Base-by-base conservation (phyloP, 2,888 invertebrate species). In the Eilema griseolum region DNA sequence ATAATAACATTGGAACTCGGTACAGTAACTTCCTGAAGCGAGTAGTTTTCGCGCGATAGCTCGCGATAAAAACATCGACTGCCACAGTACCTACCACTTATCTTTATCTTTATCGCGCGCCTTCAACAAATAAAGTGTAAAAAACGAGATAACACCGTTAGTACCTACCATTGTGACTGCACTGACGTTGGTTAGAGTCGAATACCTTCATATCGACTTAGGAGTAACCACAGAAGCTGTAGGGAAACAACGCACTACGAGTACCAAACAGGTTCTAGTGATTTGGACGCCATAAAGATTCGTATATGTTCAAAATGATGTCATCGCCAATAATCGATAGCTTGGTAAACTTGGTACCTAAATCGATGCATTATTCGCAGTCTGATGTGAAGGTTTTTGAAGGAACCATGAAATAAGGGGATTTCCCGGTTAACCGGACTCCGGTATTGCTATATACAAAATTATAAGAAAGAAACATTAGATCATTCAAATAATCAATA, bases 81-180 rank as follows among this genome's bases (percentile, higher is more conserved):
- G 86, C 90, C 90, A 93, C 93, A 88, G 90, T 89, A 86, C 90
- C 90, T 89, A 86, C 90, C 90, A 92, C 93, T 93, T 94, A 93
- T 92, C 93, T 90, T 88, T 92, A 92, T 90, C 92, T 90, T 92
- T 93, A 94, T 94, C 94, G 93, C 90, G 90, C 92, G 91, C 93
- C 93, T 93, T 95, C 91, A 90, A 90, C 93, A 95, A 95, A 94
- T 93, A 95, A 93, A 92, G 86, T 93, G 89, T 91, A 93, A 93
- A 92, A 93, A 94, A 91, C 90, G 91, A 93, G 93, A 94, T 95
- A 93, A 93, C 89, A 84, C 83, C 85, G 41, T 56, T 28, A 56
- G 65, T 80, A 89, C 84, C 87, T 89, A 92, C 90, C 81, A 90
- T 85, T 89, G 88, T 87, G 80, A 85, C 83, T 87, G 86, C 87